Percentiles rank a stretch among this genome's conserved stretches.
phyloP scores from a whole-genome alignment of 2,113 vertebrate species.

The Carollia perspicillata region DNA sequence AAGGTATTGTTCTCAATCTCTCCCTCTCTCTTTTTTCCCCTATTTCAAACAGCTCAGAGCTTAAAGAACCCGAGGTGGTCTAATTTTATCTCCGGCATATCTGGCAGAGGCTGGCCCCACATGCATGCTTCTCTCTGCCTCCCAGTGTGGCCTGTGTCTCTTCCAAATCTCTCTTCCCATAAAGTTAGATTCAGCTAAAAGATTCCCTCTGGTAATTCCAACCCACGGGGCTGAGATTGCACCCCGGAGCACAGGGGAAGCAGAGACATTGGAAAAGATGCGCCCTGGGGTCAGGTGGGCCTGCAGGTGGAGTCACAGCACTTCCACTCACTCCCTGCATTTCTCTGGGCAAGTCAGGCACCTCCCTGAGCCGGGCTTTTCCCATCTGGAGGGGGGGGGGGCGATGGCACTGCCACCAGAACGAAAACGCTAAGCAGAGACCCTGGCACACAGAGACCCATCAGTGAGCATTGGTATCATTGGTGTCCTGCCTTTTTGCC shows the following conservation, averaged over 20 bases:
- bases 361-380: not conserved
- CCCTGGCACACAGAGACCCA: not conserved
- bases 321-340: not conserved
- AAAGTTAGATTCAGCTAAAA: not conserved
- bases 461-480: not conserved
- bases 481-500: not conserved
- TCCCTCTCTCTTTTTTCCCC: too few relatives aligned
- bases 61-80: not conserved
- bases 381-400: not conserved
- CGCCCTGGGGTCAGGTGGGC: not conserved
- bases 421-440: not conserved
- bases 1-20: slow-evolving; percentile 83
- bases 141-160: not conserved
- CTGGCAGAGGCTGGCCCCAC: not conserved
- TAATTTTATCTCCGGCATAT: not conserved
- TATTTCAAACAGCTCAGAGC: not conserved
- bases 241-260: not conserved
- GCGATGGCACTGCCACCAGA: not conserved
- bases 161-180: not conserved
- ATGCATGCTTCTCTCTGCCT: not conserved
- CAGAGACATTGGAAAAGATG: not conserved
- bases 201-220: not conserved
- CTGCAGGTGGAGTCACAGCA: not conserved
- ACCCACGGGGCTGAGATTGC: too few relatives aligned
- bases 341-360: not conserved